Conservation (phyloP, 2,797 vertebrate genomes). For the Bovichtus variegatus region DNA sequence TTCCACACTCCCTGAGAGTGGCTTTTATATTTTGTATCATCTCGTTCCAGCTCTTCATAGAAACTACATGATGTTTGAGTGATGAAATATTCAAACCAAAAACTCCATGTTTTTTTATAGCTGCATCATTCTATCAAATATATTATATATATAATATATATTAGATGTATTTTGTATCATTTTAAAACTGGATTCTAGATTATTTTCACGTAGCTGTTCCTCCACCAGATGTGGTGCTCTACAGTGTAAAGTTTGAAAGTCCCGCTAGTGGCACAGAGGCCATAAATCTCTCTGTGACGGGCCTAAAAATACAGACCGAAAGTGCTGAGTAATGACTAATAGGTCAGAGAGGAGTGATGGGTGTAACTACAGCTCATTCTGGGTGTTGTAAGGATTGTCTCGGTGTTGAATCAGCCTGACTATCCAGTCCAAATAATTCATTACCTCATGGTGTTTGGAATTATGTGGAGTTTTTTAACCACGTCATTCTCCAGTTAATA, state of each 20-base stretch:
- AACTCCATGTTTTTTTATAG: too few relatives aligned
- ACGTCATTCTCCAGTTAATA: not conserved
- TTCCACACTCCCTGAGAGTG: too few relatives aligned
- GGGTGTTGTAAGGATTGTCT: too few relatives aligned
- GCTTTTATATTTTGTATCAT: too few relatives aligned
- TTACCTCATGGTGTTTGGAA: not conserved
- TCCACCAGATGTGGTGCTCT: not conserved
- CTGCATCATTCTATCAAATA: too few relatives aligned
- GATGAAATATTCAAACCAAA: too few relatives aligned
- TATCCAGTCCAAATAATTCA: not conserved
- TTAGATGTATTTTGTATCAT: too few relatives aligned
- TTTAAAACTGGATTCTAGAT: too few relatives aligned
- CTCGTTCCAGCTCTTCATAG: too few relatives aligned
- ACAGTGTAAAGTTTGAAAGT: not conserved
- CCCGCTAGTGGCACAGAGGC: not conserved
- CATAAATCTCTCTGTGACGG: not conserved
- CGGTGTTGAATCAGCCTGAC: not conserved
- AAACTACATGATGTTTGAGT: too few relatives aligned
- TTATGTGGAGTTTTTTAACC: not conserved
- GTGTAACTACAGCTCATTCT: not conserved
- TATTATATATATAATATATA: too few relatives aligned
- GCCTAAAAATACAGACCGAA: not conserved
- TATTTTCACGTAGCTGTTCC: not conserved
- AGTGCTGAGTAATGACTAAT: slow-evolving; percentile 8
- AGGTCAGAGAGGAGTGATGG: not conserved